phyloP scores from a whole-genome alignment of 2,113 vertebrate genomes.

The Hiodon alosoides region DNA sequence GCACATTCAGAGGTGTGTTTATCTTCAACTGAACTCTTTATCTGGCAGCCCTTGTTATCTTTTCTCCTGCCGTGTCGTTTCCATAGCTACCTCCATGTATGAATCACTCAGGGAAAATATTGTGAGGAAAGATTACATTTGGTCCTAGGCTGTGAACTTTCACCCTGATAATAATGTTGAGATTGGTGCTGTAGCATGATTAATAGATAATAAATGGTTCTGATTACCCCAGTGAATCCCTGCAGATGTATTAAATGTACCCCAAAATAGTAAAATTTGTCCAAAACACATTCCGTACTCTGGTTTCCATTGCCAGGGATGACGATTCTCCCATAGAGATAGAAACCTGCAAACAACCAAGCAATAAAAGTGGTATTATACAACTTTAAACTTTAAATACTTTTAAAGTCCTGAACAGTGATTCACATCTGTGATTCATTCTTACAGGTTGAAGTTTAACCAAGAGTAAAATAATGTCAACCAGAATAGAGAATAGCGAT shows the following conservation, averaged over 20 bases:
- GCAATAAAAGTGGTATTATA: too few relatives aligned
- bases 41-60: background rate
- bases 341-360: too few relatives aligned
- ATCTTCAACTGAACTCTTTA: background rate
- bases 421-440: too few relatives aligned
- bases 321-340: too few relatives aligned
- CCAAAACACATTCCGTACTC: background rate
- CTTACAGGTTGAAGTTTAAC: too few relatives aligned
- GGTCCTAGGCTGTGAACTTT: background rate
- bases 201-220: background rate
- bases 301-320: too few relatives aligned
- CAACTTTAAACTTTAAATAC: too few relatives aligned
- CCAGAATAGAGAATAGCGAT: too few relatives aligned
- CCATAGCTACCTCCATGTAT: background rate
- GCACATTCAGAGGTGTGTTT: too few relatives aligned
- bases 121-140: background rate
- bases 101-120: conserved; percentile 6
- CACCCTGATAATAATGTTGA: background rate
- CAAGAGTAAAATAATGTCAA: too few relatives aligned
- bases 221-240: background rate
- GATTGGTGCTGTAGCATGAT: background rate
- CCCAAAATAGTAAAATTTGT: background rate
- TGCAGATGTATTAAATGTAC: background rate
- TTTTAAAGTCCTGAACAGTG: too few relatives aligned
- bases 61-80: background rate